Evolutionary conservation across 1,140 invertebrate genomes (phyloP), one percentile per base, ranked within the genome.

Genomic region (Drosophila bocki): DNA sequence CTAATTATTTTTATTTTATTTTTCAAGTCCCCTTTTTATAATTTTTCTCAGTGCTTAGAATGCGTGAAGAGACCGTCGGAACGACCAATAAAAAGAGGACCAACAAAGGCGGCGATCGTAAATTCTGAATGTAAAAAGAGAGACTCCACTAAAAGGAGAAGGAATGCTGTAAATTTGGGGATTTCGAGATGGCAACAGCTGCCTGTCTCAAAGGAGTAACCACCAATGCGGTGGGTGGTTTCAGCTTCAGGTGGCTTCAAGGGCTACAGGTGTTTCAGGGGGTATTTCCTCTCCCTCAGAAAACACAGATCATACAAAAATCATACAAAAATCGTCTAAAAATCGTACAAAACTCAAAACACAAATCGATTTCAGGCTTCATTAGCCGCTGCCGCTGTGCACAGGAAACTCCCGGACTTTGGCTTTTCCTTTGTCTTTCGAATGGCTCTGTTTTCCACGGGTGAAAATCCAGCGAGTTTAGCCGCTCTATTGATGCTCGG

Each of bases 351-450:
- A 35, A 54, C 13, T 54, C 12, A 33, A 37, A 35, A 35, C 78
- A 74, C 71, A 87, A 86, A 87, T 88, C 85, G 85, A 88, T 88
- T 88, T 88, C 81, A 90, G 85, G 85, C 85, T 90, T 85, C 85
- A 88, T 88, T 88, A 76, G 80, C 50, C 63, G 56, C 22, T 61
- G 41, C 61, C 63, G 19, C 69, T 54, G 74, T 56, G 70, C 81
- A 88, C 84, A 88, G 85, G 85, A 88, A 88, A 88, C 85, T 88
- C 81, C 78, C 78, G 78, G 81, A 60, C 67, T 74, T 65, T 62
- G 63, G 75, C 72, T 71, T 80, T 69, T 78, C 44, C 76, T 71
- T 74, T 78, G 58, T 84, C 70, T 68, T 64, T 26, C 61, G 7
- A 12, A 19, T 37, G 2, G 57, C 12, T 19, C 51, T 61, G 78